phyloP scores from a whole-genome alignment of 2,888 invertebrate species.

The Hermaeophaga mercurialis region DNA sequence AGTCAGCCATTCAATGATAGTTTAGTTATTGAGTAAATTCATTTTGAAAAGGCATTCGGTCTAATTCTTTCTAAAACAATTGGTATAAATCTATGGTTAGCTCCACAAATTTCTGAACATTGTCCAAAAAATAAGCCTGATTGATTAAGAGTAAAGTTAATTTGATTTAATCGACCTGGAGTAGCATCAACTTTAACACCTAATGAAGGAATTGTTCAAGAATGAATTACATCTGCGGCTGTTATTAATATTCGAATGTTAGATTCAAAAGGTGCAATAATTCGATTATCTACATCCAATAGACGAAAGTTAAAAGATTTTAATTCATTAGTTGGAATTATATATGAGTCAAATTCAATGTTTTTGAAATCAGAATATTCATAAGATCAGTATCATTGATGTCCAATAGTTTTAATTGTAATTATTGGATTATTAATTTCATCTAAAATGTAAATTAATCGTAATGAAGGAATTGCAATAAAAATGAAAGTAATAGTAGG shows the following conservation, averaged over 20 bases:
- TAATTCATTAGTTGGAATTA: constrained; percentile 60
- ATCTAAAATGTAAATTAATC: constrained; percentile 66
- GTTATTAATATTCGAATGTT: no score
- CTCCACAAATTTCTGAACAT: constrained; percentile 83
- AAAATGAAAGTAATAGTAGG: constrained; percentile 67
- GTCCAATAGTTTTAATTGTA: constrained; percentile 67
- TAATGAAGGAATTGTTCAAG: constrained; percentile 67
- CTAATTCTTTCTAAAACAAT: constrained; percentile 69
- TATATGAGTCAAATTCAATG: constrained; percentile 68
- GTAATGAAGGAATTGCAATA: constrained; percentile 67
- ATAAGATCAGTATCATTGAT: constrained; percentile 62
- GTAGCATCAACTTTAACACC: constrained; percentile 70
- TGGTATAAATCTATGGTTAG: constrained; percentile 81
- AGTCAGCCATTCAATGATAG: constrained; percentile 70
- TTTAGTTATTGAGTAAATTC: constrained; percentile 61
- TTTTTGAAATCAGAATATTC: constrained; percentile 66
- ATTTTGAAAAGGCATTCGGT: constrained; percentile 63
- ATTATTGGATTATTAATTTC: constrained; percentile 65
- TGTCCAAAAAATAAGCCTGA: constrained; percentile 73
- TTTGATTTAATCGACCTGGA: constrained; percentile 70
- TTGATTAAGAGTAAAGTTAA: constrained; percentile 65
- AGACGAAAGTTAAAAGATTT: constrained; percentile 60
- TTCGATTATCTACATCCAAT: constrained; percentile 69
- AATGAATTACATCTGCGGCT: constrained; percentile 72
- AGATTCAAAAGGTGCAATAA: constrained; percentile 64